A percentile compares a stretch with the other conserved stretches of the same genome.
Conservation (phyloP, 2,888 invertebrate genomes). For the Tiliacea aurago region DNA sequence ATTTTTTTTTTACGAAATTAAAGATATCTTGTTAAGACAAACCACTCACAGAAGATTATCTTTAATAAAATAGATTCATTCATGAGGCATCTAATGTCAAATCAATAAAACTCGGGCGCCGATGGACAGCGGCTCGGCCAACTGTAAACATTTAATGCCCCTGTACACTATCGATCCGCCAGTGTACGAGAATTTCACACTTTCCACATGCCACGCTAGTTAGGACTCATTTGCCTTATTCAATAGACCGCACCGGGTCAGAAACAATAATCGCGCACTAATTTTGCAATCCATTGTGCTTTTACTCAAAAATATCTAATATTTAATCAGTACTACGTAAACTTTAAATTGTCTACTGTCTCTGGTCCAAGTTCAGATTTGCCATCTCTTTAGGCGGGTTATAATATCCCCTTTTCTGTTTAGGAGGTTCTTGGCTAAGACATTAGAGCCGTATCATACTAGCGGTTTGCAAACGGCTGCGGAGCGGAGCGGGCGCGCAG, state of each 20-base stretch:
- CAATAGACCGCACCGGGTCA: slow-evolving; percentile 20
- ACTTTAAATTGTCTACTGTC: no score
- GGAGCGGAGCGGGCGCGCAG: no score
- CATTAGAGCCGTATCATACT: no score
- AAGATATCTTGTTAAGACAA: not conserved
- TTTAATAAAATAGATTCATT: slow-evolving; percentile 53
- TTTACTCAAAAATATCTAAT: not conserved
- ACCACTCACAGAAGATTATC: slow-evolving; percentile 6
- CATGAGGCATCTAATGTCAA: slow-evolving; percentile 68
- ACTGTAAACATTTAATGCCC: slow-evolving; percentile 81
- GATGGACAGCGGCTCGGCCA: slow-evolving; percentile 70
- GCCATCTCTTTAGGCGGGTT: no score
- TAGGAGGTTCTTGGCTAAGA: no score
- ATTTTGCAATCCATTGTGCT: not conserved
- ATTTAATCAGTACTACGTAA: no score
- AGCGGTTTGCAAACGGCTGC: no score
- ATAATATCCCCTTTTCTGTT: no score
- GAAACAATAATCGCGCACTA: not conserved
- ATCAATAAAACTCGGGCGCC: slow-evolving; percentile 75
- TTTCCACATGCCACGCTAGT: slow-evolving; percentile 43
- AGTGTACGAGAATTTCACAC: slow-evolving; percentile 61
- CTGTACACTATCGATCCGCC: slow-evolving; percentile 75
- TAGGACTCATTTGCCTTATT: slow-evolving; percentile 34
- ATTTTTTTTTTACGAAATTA: no score
- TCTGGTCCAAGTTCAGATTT: no score